Conservation (phyloP, 2,113 vertebrate species). For the Boulengeromyrus knoepffleri region DNA sequence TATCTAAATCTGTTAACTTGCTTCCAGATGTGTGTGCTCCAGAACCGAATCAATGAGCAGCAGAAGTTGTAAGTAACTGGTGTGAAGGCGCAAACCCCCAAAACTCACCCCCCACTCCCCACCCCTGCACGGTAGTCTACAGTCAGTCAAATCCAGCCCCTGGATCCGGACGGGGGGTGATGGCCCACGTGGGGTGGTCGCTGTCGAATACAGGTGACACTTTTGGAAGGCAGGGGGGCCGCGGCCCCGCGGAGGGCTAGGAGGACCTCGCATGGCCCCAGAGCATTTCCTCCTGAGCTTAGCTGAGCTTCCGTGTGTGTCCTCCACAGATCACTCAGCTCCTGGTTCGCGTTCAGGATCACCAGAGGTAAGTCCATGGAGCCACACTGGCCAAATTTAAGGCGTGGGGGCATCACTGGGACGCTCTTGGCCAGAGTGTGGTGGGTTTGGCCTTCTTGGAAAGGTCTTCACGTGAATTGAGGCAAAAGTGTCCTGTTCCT, state of each 20-base stretch:
- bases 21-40: constrained; percentile 53
- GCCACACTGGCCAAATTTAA: constrained; percentile 30
- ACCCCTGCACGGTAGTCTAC: constrained; percentile 32
- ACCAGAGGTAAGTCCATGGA: constrained; percentile 53
- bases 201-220: constrained; percentile 21
- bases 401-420: background rate
- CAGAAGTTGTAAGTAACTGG: constrained; percentile 57
- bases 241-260: background rate
- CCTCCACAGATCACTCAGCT: constrained; percentile 53
- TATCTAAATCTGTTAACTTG: constrained; percentile 50
- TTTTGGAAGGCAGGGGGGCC: constrained; percentile 3
- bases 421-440: background rate
- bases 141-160: constrained; percentile 26
- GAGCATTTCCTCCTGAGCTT: constrained; percentile 28
- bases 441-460: background rate
- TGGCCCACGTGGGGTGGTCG: background rate
- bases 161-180: background rate
- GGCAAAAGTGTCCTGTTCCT: background rate
- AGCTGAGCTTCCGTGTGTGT: constrained; percentile 44
- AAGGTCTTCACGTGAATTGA: background rate
- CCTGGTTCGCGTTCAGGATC: constrained; percentile 43
- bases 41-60: constrained; percentile 52
- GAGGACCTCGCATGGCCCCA: constrained; percentile 20
- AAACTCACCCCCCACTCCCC: background rate
- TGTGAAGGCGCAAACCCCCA: constrained; percentile 20